Base-by-base conservation (phyloP, 2,888 invertebrate species). In the Macrosoma leucophasiata region DNA sequence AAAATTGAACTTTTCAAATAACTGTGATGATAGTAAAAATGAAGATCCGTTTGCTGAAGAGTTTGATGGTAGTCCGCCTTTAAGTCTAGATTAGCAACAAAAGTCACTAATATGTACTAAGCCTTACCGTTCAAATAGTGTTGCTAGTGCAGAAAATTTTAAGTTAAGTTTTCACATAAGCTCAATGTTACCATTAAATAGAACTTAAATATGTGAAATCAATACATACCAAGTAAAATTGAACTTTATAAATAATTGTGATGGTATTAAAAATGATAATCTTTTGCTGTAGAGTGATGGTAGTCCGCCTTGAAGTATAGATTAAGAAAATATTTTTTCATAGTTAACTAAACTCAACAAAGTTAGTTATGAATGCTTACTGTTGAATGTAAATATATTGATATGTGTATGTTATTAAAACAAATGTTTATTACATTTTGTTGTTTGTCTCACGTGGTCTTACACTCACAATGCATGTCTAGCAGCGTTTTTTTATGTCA, bases 251-350 rank as follows among this genome's bases (percentile, higher is more conserved):
- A 42, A 44, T 14, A 44, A 40, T 47, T 53, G 44, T 43, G 50
- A 48, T 1, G 39, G 46, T 25, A 55, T 56, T 15, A 53, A 51
- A 30, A 51, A 53, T 37, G 49, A 49, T n/a, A 53, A 79, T 52
- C 63, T 69, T 81, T 81, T 47, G 72, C 62, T 12, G 82, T 75
- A 31, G 76, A 79, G 3, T 46, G 79, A 81, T 24, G 57, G 52
- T 3, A 84, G 82, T 58, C 81, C 76, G 18, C 82, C 82, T 20
- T 60, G 82, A 13, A 82, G 82, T 35, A 64, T 82, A 43, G 81
- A 81, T 42, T 77, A 30, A 42, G 7, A 21, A 28, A n/a, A n/a
- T n/a, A n/a, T n/a, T n/a, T n/a, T n/a, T n/a, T n/a, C n/a, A n/a
- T n/a, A n/a, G n/a, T n/a, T n/a, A n/a, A n/a, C n/a, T n/a, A n/a